phyloP scores from a whole-genome alignment of 2,113 vertebrate species.

The Cnemophilus loriae region DNA sequence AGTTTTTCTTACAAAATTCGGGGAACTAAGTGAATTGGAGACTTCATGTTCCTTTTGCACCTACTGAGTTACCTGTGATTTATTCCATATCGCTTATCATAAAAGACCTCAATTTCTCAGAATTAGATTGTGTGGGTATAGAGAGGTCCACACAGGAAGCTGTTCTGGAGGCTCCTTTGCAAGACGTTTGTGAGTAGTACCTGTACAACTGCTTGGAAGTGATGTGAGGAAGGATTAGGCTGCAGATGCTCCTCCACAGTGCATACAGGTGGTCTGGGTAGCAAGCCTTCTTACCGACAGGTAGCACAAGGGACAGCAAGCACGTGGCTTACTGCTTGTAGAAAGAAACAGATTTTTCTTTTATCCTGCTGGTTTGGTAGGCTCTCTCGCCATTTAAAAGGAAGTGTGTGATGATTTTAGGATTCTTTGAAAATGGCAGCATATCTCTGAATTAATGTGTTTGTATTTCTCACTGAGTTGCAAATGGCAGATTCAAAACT shows the following conservation, averaged over 20 bases:
- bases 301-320: background rate
- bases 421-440: background rate
- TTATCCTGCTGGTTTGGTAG: background rate
- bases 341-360: background rate
- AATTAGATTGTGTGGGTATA: background rate
- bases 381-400: background rate
- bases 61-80: background rate
- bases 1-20: background rate
- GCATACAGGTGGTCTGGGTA: background rate
- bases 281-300: background rate
- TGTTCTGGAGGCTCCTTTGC: background rate
- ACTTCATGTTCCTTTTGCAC: background rate
- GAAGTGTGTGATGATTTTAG: background rate
- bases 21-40: background rate
- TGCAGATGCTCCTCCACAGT: background rate
- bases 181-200: fast-evolving
- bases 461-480: background rate
- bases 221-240: background rate
- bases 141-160: background rate
- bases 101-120: background rate
- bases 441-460: background rate
- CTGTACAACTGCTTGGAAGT: background rate
- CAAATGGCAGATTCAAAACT: background rate
- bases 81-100: background rate
- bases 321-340: fast-evolving